Evolutionary conservation across 2,113 vertebrate species (phyloP).

Genomic region (Microcebus griseorufus): DNA sequence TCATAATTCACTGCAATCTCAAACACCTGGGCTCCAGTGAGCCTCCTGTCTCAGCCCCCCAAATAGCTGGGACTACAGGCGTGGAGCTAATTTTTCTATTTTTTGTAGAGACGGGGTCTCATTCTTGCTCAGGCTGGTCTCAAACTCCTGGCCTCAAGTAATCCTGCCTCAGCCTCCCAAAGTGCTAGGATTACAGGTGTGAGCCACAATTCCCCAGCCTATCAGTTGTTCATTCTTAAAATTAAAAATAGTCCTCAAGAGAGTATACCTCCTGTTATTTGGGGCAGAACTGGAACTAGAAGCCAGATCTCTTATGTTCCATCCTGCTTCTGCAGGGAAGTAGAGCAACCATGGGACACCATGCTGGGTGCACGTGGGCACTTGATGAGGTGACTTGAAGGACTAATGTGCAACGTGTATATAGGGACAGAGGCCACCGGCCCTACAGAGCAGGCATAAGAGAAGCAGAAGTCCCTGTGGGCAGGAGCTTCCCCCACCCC

Average conservation of each 20-base stretch:
- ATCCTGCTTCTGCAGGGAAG: not conserved
- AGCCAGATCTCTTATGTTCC: not conserved
- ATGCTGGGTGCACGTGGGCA: not conserved
- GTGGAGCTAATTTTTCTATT: no score
- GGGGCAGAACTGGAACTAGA: not conserved
- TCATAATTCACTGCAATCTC: not conserved
- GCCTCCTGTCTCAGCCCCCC: not conserved
- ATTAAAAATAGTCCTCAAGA: not conserved
- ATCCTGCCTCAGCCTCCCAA: no score
- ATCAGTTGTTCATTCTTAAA: not conserved
- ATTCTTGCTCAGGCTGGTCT: no score
- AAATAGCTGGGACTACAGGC: no score
- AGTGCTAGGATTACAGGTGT: no score
- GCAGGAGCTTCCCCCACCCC: not conserved
- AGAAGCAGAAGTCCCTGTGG: not conserved
- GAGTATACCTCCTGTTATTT: not conserved
- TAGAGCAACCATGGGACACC: fast-evolving
- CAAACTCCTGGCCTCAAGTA: no score
- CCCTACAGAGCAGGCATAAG: not conserved
- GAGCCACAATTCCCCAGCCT: no score
- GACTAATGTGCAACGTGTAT: fast-evolving
- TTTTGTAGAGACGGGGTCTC: no score
- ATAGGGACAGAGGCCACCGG: no score
- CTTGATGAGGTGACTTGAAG: not conserved
- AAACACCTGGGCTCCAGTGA: not conserved